Percentiles rank a stretch among this genome's conserved stretches.
Conservation (phyloP, 2,888 invertebrate species). For the Lasioglossum morio region DNA sequence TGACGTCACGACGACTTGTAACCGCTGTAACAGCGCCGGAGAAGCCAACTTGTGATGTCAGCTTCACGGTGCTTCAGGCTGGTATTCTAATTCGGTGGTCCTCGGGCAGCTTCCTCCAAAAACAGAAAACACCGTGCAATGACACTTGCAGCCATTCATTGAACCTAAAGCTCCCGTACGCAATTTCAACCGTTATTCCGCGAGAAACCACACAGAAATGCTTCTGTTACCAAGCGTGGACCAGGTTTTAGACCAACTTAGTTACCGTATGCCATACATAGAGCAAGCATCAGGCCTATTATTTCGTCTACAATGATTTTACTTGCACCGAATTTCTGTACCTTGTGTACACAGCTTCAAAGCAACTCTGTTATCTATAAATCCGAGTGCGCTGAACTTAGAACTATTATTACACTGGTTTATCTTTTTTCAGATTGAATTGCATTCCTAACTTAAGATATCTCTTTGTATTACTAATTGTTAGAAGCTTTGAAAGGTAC, state of each 20-base stretch:
- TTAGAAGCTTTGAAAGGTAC: background rate
- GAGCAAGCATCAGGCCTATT: background rate
- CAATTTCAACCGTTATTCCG: background rate
- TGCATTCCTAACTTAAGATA: background rate
- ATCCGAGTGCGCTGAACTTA: background rate
- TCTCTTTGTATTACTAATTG: background rate
- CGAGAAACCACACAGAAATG: background rate
- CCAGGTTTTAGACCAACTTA: background rate
- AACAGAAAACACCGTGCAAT: background rate
- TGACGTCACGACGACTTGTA: conserved; percentile 76
- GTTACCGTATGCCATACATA: background rate
- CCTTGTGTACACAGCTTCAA: background rate
- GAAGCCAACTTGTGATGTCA: conserved; percentile 63
- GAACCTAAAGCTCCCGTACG: background rate
- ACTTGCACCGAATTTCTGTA: background rate
- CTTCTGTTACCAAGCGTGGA: background rate
- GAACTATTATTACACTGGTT: background rate
- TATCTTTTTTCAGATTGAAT: background rate
- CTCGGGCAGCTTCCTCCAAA: background rate
- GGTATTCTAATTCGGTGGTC: conserved; percentile 50
- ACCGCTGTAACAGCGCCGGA: conserved; percentile 69
- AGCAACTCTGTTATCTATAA: background rate
- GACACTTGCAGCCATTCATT: conserved; percentile 8
- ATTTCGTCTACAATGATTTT: background rate
- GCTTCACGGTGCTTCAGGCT: conserved; percentile 52